These are phyloP conservation scores for Ia io DNA, from an alignment of 2,113 vertebrate genomes.

Conservation along the genomic window DNA sequence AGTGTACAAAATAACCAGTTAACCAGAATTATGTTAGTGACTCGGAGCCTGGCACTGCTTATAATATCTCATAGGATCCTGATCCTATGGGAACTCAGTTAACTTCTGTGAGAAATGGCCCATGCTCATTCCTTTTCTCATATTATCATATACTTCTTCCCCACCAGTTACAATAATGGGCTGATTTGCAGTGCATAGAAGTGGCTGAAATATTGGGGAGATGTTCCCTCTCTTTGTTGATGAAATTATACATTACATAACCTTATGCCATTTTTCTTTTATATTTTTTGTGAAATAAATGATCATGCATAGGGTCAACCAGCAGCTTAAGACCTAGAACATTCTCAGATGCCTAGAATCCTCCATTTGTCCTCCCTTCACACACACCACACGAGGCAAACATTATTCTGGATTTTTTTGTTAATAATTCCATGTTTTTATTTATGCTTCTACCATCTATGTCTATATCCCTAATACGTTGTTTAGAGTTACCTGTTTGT, in stretches of 20 bases:
- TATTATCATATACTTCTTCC: neutral
- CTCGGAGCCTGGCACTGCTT: neutral
- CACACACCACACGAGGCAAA: neutral
- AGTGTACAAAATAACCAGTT: neutral
- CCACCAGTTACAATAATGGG: neutral
- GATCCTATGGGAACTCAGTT: neutral
- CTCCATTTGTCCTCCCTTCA: neutral
- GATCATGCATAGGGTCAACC: neutral
- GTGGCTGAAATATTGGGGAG: neutral
- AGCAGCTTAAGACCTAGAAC: constrained; percentile 6
- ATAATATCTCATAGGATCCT: neutral
- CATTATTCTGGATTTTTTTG: constrained; percentile 7
- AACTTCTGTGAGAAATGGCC: neutral
- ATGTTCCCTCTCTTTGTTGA: neutral
- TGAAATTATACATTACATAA: neutral
- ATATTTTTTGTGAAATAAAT: neutral
- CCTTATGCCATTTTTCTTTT: neutral
- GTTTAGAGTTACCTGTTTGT: constrained; percentile 28
- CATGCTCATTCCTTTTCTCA: neutral
- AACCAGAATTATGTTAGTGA: neutral
- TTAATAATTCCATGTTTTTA: constrained; percentile 10
- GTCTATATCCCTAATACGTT: neutral
- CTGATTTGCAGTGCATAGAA: neutral
- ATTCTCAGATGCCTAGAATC: neutral
- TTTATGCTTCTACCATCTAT: constrained; percentile 4